Evolutionary conservation across 2,888 invertebrate genomes (phyloP), one percentile per base, ranked within the genome.

Genomic region (Ditula angustiorana): DNA sequence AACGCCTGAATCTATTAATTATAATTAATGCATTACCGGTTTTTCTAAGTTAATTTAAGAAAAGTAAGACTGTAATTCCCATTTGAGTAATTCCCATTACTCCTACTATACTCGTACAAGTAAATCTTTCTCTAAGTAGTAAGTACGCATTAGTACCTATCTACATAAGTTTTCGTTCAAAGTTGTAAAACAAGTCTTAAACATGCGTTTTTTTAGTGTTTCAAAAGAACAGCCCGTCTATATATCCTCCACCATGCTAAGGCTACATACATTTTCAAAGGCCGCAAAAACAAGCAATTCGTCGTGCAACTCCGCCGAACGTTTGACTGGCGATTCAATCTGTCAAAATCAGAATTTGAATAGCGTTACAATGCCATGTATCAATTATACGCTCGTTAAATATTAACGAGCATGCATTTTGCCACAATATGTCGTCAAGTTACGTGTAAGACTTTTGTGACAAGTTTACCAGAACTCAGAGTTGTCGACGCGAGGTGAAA

Each of bases 341-440:
- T 46, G 50, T 64, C 58, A 58, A 56, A 64, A 64, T 58, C 63
- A 46, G 52, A 44, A 58, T 64, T 57, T 64, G 58, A 58, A 58
- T 52, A 46, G 58, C 58, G 44, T 47, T 33, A 64, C 62, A 56
- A 41, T 41, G 16, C 57, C 33, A 35, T 33, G 57, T 59, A 64
- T 53, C 58, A 58, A 64, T 64, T 64, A 64, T 47, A 52, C 52
- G 58, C 58, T 50, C 44, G 46, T 53, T 64, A 64, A 59, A 64
- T 53, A 64, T 64, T 52, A 58, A 37, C 47, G 58, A 8, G 35
- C 53, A 35, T 59, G 59, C 37, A 53, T 59, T 64, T 47, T 46
- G 52, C 26, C 21, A 58, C 35, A 63, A 24, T 28, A 35, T 62
- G 30, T 28, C 37, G 52, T 16, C 35, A 64, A 64, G 35, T 35